These are phyloP conservation scores for Malurus alboscapulatus DNA, from an alignment of 2,113 vertebrate genomes.

Conservation along the genomic window DNA sequence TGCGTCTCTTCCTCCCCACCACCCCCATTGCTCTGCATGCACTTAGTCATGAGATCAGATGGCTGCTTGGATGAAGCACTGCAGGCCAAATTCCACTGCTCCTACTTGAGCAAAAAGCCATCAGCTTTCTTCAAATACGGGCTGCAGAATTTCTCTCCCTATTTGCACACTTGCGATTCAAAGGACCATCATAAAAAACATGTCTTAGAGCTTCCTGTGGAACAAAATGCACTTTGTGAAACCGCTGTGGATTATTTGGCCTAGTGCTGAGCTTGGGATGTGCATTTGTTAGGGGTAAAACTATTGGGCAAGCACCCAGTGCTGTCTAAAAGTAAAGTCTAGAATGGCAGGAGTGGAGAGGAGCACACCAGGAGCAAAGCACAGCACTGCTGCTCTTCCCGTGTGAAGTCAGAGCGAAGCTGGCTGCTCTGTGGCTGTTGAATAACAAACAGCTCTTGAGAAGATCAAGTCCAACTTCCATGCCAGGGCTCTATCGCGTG, in stretches of 20 bases:
- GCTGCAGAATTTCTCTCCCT: neutral
- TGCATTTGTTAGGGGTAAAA: neutral
- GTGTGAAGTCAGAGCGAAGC: neutral
- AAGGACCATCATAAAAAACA: neutral
- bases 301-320: neutral
- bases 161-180: neutral
- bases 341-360: neutral
- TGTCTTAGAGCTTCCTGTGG: neutral
- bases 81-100: slow-evolving; percentile 36
- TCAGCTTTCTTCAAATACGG: neutral
- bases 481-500: slow-evolving; percentile 38
- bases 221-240: neutral
- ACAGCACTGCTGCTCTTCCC: neutral
- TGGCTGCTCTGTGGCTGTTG: neutral
- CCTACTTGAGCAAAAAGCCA: slow-evolving; percentile 26
- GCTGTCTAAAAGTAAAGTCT: neutral
- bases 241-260: accelerated
- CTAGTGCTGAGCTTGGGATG: neutral
- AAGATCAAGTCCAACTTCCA: neutral
- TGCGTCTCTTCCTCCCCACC: slow-evolving; percentile 29
- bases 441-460: slow-evolving; percentile 37
- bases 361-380: neutral
- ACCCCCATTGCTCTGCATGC: neutral
- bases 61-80: neutral
- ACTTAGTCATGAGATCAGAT: slow-evolving; percentile 36